Percentiles rank a stretch among this genome's conserved stretches.
Conservation (phyloP, 2,113 vertebrate species). For the Microcebus murinus region DNA sequence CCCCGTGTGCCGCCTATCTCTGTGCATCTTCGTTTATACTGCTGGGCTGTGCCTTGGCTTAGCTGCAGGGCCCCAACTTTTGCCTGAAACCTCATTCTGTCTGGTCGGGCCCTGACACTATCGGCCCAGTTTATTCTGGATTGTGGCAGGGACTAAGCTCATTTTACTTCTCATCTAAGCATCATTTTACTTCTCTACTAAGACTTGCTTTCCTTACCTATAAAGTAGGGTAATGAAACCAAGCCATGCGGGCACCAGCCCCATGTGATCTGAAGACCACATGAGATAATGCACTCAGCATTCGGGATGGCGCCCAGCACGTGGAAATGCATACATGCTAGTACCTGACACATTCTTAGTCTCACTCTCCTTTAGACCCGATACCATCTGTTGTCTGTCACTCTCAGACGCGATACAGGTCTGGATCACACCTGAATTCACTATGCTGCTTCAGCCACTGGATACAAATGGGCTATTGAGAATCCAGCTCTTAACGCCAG, state of each 20-base stretch:
- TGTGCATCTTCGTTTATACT: neutral
- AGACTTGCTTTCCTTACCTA: neutral
- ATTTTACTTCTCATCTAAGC: no score
- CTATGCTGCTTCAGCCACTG: neutral
- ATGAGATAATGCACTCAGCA: accelerated
- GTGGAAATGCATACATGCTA: accelerated
- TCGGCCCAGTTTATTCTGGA: neutral
- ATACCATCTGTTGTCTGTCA: accelerated
- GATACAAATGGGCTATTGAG: accelerated
- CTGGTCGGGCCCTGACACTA: neutral
- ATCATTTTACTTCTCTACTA: neutral
- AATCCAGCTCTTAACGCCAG: neutral
- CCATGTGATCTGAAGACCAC: neutral
- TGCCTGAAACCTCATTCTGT: neutral
- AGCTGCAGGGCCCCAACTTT: neutral
- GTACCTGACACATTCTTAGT: accelerated
- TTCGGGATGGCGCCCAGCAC: accelerated
- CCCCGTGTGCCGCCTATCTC: neutral
- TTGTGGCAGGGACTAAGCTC: neutral
- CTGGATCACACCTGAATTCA: neutral
- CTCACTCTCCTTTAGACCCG: neutral
- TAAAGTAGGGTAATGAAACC: neutral
- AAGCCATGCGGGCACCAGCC: neutral
- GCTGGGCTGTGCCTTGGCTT: neutral
- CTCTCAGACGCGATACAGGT: neutral